Conservation (phyloP, 2,797 vertebrate species). For the Apodemus agrarius region DNA sequence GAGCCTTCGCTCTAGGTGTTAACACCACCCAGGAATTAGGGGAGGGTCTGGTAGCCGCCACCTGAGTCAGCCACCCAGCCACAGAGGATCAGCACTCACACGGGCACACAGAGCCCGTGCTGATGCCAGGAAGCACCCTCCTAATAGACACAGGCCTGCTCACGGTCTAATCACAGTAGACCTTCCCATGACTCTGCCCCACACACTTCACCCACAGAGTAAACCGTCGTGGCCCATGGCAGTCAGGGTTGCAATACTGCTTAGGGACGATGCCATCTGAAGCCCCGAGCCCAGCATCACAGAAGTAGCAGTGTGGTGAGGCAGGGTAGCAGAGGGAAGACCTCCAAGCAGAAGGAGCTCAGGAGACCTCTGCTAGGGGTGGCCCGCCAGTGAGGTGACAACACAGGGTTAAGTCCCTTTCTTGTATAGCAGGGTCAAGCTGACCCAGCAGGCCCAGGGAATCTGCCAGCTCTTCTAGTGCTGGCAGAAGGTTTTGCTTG, state of each 20-base stretch:
- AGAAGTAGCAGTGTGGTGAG: not conserved
- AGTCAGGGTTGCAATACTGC: not conserved
- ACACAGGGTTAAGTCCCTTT: not conserved
- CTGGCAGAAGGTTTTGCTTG: not conserved
- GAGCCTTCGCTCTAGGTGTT: not conserved
- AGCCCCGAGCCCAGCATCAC: not conserved
- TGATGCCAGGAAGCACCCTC: not conserved
- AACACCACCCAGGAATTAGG: not conserved
- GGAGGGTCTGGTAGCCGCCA: not conserved
- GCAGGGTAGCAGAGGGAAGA: not conserved
- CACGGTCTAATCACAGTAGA: not conserved
- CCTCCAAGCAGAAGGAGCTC: too few relatives aligned
- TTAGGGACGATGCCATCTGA: not conserved
- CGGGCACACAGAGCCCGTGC: not conserved
- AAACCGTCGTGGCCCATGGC: not conserved
- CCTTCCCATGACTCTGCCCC: not conserved
- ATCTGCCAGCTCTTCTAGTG: not conserved
- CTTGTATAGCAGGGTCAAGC: too few relatives aligned
- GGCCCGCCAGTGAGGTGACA: not conserved
- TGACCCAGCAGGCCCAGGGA: not conserved
- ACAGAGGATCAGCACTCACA: not conserved
- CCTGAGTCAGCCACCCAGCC: too few relatives aligned
- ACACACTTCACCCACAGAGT: not conserved
- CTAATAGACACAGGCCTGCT: not conserved
- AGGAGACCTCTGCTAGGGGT: not conserved